Base-by-base conservation (phyloP, 1,140 invertebrate genomes). In the Andricus grossulariae region DNA sequence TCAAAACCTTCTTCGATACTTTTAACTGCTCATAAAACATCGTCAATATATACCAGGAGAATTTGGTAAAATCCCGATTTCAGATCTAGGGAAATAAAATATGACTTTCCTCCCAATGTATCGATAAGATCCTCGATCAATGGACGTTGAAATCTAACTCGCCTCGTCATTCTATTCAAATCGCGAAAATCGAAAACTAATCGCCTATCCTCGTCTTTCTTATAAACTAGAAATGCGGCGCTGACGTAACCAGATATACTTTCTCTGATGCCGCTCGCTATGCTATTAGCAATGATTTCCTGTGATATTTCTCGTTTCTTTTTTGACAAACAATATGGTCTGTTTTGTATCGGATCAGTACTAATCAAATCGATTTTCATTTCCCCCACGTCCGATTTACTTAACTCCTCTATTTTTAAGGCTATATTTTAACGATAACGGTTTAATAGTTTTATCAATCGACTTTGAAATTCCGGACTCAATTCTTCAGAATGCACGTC, bases 151-250 rank as follows among this genome's bases (percentile, higher is more conserved):
- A 87, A 93, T 51, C 81, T 75, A 71, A 93, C 91, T 75, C 85
- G 86, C 4, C 83, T 83, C 77, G 83, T 72, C 15, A 74, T 83
- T 12, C 81, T 80, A 82, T 93, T 93, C 16, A 94, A 71, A 19
- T 72, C 49, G 45, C 92, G 55, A 78, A 90, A 93, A 80, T 94
- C 92, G 0, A 83, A 81, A 79, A 92, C 93, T 39, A 93, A 81
- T 1, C 81, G 25, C 15, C 3, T 6, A 21, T 74, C 76, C 2
- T 80, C 90, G 81, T 92, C 88, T 74, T 89, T 90, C 78, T 94
- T 93, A 66, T 77, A 81, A 0, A 91, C 89, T 25, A 93, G 75
- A 0, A 93, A 84, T 2, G 92, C 84, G 10, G 86, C 90, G 19
- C 88, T 88, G 8, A 90, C 81, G 81, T 89, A 93, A 10, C 90